A percentile compares a stretch with the other conserved stretches of the same genome.
Conservation (phyloP, 1,140 invertebrate species). For the Eufriesea mexicana region DNA sequence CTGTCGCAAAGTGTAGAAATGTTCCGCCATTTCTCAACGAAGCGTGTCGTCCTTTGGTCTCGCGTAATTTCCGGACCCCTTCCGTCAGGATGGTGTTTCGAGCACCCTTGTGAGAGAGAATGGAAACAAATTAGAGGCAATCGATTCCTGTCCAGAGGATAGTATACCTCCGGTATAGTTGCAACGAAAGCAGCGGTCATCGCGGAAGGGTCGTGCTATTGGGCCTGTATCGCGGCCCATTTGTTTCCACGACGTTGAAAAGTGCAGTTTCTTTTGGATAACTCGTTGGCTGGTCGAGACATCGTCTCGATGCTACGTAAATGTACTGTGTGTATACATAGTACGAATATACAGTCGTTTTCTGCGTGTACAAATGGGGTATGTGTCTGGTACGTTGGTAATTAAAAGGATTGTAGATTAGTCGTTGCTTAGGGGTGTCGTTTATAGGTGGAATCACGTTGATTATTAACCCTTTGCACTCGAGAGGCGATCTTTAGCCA, state of each 20-base stretch:
- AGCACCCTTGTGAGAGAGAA: slow-evolving; percentile 4
- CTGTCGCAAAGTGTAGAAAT: no score
- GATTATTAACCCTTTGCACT: no score
- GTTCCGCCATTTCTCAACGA: neutral
- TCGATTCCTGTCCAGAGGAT: neutral
- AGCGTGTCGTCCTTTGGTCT: neutral
- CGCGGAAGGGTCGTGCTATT: slow-evolving; percentile 20
- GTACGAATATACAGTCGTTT: neutral
- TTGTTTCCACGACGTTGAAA: slow-evolving; percentile 70
- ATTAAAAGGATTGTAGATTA: no score
- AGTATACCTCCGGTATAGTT: neutral
- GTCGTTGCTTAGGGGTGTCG: no score
- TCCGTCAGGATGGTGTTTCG: neutral
- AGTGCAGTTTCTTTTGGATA: slow-evolving; percentile 64
- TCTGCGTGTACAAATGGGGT: neutral
- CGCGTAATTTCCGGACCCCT: neutral
- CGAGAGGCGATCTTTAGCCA: no score
- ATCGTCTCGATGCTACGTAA: slow-evolving; percentile 54
- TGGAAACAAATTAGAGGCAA: slow-evolving; percentile 14
- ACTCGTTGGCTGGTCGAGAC: slow-evolving; percentile 39
- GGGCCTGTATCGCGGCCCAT: slow-evolving; percentile 62
- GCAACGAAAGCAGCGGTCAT: neutral
- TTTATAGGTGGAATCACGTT: no score
- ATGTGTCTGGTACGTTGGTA: no score
- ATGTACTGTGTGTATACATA: slow-evolving; percentile 25